Evolutionary conservation across 2,888 invertebrate genomes (phyloP), one percentile per base, ranked within the genome.

Genomic region (Dryococelus australis): DNA sequence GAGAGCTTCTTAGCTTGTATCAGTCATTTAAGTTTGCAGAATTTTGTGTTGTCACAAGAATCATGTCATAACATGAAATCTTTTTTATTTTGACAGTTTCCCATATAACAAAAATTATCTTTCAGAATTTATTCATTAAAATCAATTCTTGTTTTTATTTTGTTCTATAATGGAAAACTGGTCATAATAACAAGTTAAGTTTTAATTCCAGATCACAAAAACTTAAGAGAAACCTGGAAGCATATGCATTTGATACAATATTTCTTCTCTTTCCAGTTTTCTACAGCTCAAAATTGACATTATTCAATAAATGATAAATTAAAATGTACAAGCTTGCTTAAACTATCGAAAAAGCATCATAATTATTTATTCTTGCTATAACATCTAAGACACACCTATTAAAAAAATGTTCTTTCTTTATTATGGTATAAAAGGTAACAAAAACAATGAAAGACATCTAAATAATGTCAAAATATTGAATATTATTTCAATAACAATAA

Each of bases 371-470:
- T 28, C 26, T 24, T 83, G 83, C 35, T 10, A 20, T 35, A 35
- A 43, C 20, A 35, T 83, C 43, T 43, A 83, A 83, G 43, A 43
- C 28, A 83, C 28, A 35, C 35, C 28, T 83, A 43, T 24, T 43
- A 35, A 83, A 83, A 83, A 35, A 83, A 24, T 24, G 8, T 26
- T 9, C 8, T 83, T 35, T 83, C 83, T 13, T 35, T 83, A 13
- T 35, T 83, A 83, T 35, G 35, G 83, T 83, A 83, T 35, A 83
- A 83, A 83, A 83, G 43, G 35, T 35, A 83, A 83, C 83, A 83
- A 83, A 80, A 83, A 83, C 83, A 83, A 43, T 83, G 43, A 83
- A 83, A 16, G 43, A 43, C 83, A 83, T 43, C 13, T 83, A 83
- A 83, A 83, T 35, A 83, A 83, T 28, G 28, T 43, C 83, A 83